A percentile compares a stretch with the other conserved stretches of the same genome.
Conservation (phyloP, 2,888 invertebrate genomes). For the Allygus modestus region DNA sequence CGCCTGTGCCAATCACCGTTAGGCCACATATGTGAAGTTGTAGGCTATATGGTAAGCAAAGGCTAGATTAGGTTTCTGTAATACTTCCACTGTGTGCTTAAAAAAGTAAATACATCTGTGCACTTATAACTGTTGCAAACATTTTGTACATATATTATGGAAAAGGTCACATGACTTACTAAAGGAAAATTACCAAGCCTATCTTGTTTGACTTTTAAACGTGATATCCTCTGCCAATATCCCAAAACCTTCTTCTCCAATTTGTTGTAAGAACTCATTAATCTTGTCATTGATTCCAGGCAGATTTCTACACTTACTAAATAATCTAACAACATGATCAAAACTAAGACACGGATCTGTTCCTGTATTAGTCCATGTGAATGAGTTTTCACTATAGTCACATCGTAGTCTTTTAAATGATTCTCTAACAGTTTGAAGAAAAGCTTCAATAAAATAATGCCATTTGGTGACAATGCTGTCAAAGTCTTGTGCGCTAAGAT, state of each 20-base stretch:
- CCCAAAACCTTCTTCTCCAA: neutral
- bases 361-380: neutral
- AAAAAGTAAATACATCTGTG: too few relatives aligned
- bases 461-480: neutral
- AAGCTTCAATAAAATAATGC: neutral
- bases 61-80: too few relatives aligned
- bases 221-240: conserved; percentile 39
- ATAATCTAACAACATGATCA: neutral
- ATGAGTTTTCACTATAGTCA: neutral
- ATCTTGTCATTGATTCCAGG: neutral
- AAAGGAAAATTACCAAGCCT: neutral
- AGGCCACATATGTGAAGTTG: too few relatives aligned
- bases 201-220: neutral
- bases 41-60: too few relatives aligned
- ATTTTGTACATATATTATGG: too few relatives aligned
- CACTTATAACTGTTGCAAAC: too few relatives aligned
- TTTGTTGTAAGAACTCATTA: neutral
- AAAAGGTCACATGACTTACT: too few relatives aligned
- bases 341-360: neutral
- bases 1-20: too few relatives aligned
- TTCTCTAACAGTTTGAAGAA: neutral
- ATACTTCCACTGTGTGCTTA: too few relatives aligned
- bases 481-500: conserved; percentile 17
- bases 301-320: neutral
- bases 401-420: conserved; percentile 15